A percentile compares a stretch with the other conserved stretches of the same genome.
These are phyloP conservation scores for Brevipalpus yothersi DNA, from an alignment of 1,140 invertebrate genomes.

Conservation along the genomic window DNA sequence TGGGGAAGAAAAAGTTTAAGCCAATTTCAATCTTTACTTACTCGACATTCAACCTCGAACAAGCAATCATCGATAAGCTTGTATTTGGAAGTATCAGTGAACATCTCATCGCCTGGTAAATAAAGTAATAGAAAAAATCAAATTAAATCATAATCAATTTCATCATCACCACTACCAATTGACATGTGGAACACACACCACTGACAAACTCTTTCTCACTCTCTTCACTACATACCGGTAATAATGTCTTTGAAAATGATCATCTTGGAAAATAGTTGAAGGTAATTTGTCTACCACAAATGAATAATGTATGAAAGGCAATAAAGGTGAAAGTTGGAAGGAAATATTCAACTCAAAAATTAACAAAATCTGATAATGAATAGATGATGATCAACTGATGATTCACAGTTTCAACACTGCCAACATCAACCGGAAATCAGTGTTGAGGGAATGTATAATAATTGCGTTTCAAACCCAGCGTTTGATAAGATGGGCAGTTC, in stretches of 20 bases:
- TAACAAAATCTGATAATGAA: too few species aligned
- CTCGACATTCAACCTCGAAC: conserved; percentile 79
- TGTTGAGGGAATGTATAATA: too few species aligned
- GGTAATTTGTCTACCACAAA: too few species aligned
- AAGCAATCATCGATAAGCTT: conserved; percentile 75
- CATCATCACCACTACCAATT: background rate
- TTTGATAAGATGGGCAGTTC: too few species aligned
- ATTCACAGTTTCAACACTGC: too few species aligned
- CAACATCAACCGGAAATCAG: too few species aligned
- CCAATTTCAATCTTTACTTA: conserved; percentile 16
- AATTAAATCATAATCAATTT: background rate
- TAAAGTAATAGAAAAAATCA: background rate
- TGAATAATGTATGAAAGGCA: too few species aligned
- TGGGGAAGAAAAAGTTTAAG: background rate
- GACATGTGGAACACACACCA: background rate
- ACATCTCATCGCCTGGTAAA: conserved; percentile 74
- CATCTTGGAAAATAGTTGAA: background rate
- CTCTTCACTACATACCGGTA: background rate
- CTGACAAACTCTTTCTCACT: background rate
- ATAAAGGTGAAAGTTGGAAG: too few species aligned
- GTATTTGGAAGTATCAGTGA: conserved; percentile 86
- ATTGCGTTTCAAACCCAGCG: too few species aligned
- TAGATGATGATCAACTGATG: too few species aligned
- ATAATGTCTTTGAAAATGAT: background rate
- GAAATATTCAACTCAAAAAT: too few species aligned